Evolutionary conservation across 2,113 vertebrate species (phyloP).

Genomic region (Cyprinodon variegatus): DNA sequence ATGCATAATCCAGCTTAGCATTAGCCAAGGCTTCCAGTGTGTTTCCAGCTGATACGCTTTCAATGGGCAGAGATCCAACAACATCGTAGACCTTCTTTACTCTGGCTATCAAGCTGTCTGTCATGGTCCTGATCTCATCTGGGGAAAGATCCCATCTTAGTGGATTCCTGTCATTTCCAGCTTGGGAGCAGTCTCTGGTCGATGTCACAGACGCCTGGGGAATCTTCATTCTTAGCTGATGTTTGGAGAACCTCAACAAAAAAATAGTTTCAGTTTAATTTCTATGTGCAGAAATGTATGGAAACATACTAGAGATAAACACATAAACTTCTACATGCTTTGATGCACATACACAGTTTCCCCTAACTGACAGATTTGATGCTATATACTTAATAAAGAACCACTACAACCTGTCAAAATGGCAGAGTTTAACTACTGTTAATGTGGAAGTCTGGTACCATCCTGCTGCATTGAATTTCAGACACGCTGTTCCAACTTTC

Average conservation of each 20-base stretch:
- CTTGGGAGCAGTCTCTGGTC: conserved; percentile 68
- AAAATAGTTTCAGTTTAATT: not conserved
- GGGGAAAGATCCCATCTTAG: conserved; percentile 90
- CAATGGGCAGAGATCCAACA: conserved; percentile 80
- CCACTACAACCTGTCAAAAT: too few species aligned
- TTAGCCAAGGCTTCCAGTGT: conserved; percentile 85
- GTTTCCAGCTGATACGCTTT: conserved; percentile 87
- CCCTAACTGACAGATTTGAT: too few species aligned
- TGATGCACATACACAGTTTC: too few species aligned
- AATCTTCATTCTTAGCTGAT: conserved; percentile 83
- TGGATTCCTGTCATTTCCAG: conserved; percentile 65
- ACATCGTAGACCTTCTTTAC: conserved; percentile 85
- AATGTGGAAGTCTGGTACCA: too few species aligned
- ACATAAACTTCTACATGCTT: too few species aligned
- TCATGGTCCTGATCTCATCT: conserved; percentile 82
- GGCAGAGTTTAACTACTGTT: too few species aligned
- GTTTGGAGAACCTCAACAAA: conserved; percentile 40
- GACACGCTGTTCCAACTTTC: too few species aligned
- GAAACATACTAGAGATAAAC: too few species aligned
- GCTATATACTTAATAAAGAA: too few species aligned
- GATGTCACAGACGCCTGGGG: conserved; percentile 68
- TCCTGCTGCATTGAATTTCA: too few species aligned
- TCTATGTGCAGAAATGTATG: too few species aligned
- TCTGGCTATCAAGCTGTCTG: conserved; percentile 84
- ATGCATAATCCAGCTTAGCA: conserved; percentile 87